Evolutionary conservation across 2,797 vertebrate species (phyloP), one percentile per base, ranked within the genome.

Genomic region (Channallabes apus): DNA sequence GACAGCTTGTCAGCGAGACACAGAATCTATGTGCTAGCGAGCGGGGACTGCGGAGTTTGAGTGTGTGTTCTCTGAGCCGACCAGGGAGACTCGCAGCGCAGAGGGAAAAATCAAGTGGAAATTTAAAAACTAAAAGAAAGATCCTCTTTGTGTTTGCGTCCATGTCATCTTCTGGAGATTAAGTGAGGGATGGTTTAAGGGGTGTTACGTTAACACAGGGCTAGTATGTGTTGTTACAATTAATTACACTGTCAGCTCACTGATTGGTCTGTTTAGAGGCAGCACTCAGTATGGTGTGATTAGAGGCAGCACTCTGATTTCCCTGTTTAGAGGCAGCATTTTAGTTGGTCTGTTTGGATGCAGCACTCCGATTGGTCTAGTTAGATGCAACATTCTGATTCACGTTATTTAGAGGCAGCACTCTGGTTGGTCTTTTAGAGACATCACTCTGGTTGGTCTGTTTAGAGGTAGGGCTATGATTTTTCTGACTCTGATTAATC

Each of bases 1-100:
- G 84, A 84, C 84, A 86, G 73, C 73, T 68, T 87, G 88, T 80
- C 76, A 84, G 22, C 65, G 64, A 76, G 78, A 85, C 41, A 72
- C 51, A 81, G 59, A 73, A 73, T 56, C 82, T 73, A 41, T 11
- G 58, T 46, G 69, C 58, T 83, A 87, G 51, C 51, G 65, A 72
- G 32, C 73, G 4, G 72, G 82, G 38, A 79, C 27, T 8, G 71
- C 27, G 35, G 32, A 11, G 62, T 5, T 65, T 81, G 67, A 67
- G 79, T 14, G 41, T 54, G 38, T 46, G 61, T 51, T 81, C 9
- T 1, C n/a, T 2, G 17, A 2, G 3, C 20, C 22, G 76, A 38
- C 76, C 9, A 20, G 54, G 54, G 76, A 78, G 76, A 24, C 24
- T 3, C 3, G 73, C 17, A 2, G 27, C 72, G 0, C 15, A 56